Conservation (phyloP, 2,888 invertebrate genomes). For the Dynastes hyllus region DNA sequence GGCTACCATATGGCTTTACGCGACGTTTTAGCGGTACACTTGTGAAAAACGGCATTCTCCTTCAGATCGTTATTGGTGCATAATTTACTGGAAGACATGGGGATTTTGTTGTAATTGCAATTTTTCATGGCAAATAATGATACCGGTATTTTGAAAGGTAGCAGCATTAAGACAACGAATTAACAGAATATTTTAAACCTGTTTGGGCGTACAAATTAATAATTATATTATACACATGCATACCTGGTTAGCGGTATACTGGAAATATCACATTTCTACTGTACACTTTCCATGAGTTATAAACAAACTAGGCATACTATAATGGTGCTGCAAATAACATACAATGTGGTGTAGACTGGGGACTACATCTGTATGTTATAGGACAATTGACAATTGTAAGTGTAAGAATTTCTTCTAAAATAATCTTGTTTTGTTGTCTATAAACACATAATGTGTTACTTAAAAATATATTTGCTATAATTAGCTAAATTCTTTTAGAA, state of each 20-base stretch:
- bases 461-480: no score
- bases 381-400: no score
- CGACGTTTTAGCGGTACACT: constrained; percentile 45
- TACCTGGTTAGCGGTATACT: not conserved
- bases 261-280: no score
- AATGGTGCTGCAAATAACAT: no score
- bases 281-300: no score
- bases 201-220: not conserved
- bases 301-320: no score
- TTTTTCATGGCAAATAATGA: not conserved
- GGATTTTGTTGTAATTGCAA: not conserved
- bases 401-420: no score
- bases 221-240: not conserved
- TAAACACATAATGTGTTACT: no score
- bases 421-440: no score
- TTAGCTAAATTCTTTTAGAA: no score
- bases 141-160: not conserved
- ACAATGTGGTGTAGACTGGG: no score
- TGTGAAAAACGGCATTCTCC: not conserved
- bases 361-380: no score
- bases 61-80: not conserved
- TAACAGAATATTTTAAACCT: not conserved
- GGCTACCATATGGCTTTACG: constrained; percentile 62
- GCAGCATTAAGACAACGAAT: constrained; percentile 2
- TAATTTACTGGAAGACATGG: constrained; percentile 12